Evolutionary conservation across 2,113 vertebrate species (phyloP).

Genomic region (Ictidomys tridecemlineatus): DNA sequence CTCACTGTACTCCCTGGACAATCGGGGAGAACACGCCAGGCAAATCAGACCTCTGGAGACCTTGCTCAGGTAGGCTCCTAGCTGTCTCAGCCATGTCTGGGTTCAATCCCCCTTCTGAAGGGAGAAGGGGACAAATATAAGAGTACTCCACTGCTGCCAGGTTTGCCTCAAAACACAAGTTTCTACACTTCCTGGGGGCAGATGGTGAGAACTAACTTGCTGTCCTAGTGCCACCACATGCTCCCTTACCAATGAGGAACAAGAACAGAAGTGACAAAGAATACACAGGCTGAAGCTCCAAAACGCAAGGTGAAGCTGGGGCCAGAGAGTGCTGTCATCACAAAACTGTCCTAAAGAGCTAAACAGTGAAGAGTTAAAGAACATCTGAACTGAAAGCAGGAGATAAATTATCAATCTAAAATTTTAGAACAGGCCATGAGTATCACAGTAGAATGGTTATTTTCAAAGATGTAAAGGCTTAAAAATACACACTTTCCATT

Average conservation of each 20-base stretch:
- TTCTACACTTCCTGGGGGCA: not conserved
- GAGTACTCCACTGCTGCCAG: fast-evolving
- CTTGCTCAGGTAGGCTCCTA: not conserved
- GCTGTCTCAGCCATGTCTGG: not conserved
- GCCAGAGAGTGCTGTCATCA: not conserved
- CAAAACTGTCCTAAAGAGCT: not conserved
- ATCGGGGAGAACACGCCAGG: not conserved
- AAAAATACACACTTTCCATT: not conserved
- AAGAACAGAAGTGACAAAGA: not conserved
- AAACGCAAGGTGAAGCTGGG: not conserved
- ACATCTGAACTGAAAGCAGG: not conserved
- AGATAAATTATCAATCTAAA: not conserved
- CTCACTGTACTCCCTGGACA: not conserved
- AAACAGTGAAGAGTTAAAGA: no score
- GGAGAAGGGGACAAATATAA: not conserved
- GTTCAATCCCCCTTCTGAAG: not conserved
- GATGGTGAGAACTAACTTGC: not conserved
- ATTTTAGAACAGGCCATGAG: not conserved
- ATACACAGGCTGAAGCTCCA: not conserved
- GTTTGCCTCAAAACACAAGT: not conserved
- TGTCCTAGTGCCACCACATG: not conserved
- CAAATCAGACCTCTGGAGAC: not conserved
- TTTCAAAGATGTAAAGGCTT: not conserved
- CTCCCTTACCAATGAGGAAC: not conserved
- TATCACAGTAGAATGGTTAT: not conserved